Conservation (phyloP, 2,797 vertebrate genomes). For the Sebastes hopkinsi region DNA sequence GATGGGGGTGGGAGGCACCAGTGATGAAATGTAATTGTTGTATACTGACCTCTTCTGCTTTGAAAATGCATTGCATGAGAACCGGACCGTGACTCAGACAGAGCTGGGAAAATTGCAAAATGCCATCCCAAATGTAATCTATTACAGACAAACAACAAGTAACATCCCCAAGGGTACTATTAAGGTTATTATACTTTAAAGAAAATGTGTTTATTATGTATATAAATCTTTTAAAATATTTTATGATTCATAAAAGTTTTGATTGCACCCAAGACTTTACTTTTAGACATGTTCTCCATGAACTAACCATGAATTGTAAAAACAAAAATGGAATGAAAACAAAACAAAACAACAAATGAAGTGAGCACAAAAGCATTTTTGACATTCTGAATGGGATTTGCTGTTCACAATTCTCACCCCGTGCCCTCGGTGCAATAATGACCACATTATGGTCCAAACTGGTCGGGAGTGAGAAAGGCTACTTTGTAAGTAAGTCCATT, state of each 20-base stretch:
- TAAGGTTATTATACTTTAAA: not conserved
- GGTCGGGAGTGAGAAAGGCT: conserved; percentile 75
- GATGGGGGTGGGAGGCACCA: not conserved
- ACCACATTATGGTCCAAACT: conserved; percentile 77
- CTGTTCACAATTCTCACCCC: conserved; percentile 57
- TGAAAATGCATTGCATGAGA: conserved; percentile 27
- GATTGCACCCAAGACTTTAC: not conserved
- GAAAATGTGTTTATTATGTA: not conserved
- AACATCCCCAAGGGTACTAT: not conserved
- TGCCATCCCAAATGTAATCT: not conserved
- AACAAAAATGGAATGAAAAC: not conserved
- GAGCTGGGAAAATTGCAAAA: not conserved
- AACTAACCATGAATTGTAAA: not conserved
- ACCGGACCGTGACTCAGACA: not conserved
- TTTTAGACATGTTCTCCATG: not conserved
- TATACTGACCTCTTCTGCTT: conserved; percentile 66
- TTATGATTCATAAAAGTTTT: not conserved
- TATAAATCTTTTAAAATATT: not conserved
- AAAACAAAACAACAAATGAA: conserved; percentile 31
- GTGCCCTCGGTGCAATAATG: conserved; percentile 70
- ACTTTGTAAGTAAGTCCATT: conserved; percentile 81
- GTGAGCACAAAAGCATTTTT: conserved; percentile 64
- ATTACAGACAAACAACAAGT: not conserved
- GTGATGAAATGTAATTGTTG: not conserved
- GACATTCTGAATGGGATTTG: conserved; percentile 67